Conservation (phyloP, 2,113 vertebrate species). For the Abramis brama region DNA sequence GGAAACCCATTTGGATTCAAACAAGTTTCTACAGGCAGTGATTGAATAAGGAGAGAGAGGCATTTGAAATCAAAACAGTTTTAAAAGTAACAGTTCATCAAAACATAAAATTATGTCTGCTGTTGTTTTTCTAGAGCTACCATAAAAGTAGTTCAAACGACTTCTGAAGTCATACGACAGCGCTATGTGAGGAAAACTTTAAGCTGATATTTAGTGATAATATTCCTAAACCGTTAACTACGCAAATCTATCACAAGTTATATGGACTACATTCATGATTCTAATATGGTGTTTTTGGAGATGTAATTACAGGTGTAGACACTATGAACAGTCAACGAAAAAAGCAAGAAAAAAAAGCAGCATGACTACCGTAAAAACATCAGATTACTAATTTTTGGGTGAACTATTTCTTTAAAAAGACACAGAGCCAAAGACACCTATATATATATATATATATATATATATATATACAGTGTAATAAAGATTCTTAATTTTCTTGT, state of each 20-base stretch:
- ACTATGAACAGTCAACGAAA: neutral
- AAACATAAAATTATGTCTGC: neutral
- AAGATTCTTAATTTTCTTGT: no score
- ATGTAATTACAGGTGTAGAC: neutral
- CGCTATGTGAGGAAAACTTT: neutral
- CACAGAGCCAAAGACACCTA: neutral
- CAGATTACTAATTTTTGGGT: neutral
- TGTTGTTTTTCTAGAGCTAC: neutral
- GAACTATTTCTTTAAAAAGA: neutral
- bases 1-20: constrained; percentile 68
- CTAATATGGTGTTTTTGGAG: neutral
- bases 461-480: no score
- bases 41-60: constrained; percentile 64
- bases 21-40: constrained; percentile 59
- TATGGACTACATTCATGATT: neutral
- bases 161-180: neutral
- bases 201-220: neutral
- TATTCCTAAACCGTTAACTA: neutral
- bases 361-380: neutral
- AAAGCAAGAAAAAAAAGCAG: neutral
- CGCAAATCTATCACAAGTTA: neutral
- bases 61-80: constrained; percentile 65
- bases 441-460: no score
- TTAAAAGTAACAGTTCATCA: constrained; percentile 59
- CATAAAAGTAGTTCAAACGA: neutral